Evolutionary conservation across 2,888 invertebrate genomes (phyloP), one percentile per base, ranked within the genome.

Genomic region (Noctua fimbriata): DNA sequence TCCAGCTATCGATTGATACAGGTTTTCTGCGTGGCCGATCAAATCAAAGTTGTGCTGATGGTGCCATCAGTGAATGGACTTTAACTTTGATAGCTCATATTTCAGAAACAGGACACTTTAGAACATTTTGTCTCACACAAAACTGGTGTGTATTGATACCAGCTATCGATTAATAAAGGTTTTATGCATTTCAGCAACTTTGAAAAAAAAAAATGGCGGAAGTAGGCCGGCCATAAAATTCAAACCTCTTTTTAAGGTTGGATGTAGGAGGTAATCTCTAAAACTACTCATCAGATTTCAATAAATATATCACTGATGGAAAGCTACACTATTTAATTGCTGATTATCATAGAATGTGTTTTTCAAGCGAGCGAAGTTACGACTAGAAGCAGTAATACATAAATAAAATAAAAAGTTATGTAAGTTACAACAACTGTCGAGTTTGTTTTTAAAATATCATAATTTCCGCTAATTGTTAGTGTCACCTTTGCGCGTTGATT

Each of bases 401-500:
- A 44, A 14, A 28, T 47, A 14, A 44, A 67, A 18, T 32, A 32
- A 41, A 44, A 44, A 10, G 7, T 7, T 9, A 44, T 47, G 47
- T 18, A 47, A 36, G 28, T 41, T 28, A 28, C 52, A 66, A 21
- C 16, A 69, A 72, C 36, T 21, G 24, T 24, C 7, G 14, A 36
- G 60, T 76, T 76, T 70, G 65, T 75, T 76, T 65, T 58, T 69
- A 36, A 49, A 44, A 83, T 70, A 32, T 49, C 41, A 75, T 80
- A 80, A 86, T 85, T 84, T 71, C 65, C 63, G 65, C 83, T 76
- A 89, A 89, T 89, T 86, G 79, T 58, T 16, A 49, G 70, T 83
- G 88, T 87, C 89, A 87, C 88, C 86, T 90, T 83, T 84, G 78
- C n/a, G 9, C 63, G 76, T 78, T 81, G 69, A 82, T 84, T 71